Evolutionary conservation across 2,888 invertebrate genomes (phyloP).

Genomic region (Cephus runcator): DNA sequence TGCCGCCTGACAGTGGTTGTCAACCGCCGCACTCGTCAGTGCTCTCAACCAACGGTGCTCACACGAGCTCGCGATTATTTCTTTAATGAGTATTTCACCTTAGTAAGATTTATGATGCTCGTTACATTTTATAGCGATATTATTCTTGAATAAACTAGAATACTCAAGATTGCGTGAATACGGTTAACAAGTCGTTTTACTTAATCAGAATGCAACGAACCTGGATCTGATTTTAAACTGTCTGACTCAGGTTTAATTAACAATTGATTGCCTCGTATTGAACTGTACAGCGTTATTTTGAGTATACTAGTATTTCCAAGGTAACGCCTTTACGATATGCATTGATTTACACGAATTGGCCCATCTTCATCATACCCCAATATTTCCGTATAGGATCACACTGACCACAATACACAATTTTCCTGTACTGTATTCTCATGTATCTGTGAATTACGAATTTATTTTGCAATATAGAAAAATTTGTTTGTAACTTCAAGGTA

Average conservation of each 20-base stretch:
- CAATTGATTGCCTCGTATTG: not conserved
- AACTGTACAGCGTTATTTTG: not conserved
- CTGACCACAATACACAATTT: not conserved
- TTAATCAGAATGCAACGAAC: not conserved
- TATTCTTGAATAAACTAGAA: not conserved
- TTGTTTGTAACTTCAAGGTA: not conserved
- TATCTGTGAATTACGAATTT: not conserved
- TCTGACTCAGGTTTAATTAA: not conserved
- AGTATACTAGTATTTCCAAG: not conserved
- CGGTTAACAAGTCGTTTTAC: not conserved
- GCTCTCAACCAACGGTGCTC: no score
- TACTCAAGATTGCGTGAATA: not conserved
- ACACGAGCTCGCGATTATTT: not conserved
- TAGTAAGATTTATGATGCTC: not conserved
- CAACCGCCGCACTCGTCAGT: no score
- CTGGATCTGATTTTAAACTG: not conserved
- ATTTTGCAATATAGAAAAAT: not conserved
- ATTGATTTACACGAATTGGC: not conserved
- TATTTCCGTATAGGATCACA: no score
- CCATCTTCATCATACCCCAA: not conserved
- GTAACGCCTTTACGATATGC: not conserved
- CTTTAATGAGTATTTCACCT: not conserved
- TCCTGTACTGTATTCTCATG: not conserved
- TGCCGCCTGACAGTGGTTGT: no score
- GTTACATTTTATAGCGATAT: not conserved